A percentile compares a stretch with the other conserved stretches of the same genome.
These are phyloP conservation scores for Felis chaus DNA, from an alignment of 2,113 vertebrate species.

Conservation along the genomic window DNA sequence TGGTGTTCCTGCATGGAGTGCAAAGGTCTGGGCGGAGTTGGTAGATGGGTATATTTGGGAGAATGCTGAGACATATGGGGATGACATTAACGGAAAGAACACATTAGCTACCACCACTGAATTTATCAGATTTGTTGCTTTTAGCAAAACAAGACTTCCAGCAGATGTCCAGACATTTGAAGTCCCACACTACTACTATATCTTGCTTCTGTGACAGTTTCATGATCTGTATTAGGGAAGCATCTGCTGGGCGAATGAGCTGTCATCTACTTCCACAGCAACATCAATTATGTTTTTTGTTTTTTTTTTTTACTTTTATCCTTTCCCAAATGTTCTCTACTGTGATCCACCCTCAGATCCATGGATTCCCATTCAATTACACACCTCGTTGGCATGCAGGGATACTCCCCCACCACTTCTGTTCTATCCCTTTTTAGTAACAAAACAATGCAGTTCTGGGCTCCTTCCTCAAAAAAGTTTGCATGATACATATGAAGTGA, in stretches of 20 bases:
- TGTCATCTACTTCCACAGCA: slow-evolving; percentile 31
- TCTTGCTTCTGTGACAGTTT: slow-evolving; percentile 41
- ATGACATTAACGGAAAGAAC: not conserved
- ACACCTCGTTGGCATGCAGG: not conserved
- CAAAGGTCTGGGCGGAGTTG: not conserved
- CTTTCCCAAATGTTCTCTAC: not conserved
- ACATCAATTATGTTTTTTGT: not conserved
- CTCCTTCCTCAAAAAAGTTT: not conserved
- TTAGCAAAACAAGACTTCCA: slow-evolving; percentile 43
- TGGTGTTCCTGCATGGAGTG: not conserved
- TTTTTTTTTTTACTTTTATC: slow-evolving; percentile 29
- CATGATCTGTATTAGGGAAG: not conserved
- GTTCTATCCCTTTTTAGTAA: not conserved
- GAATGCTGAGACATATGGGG: not conserved
- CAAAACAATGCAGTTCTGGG: not conserved
- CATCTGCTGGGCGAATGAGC: slow-evolving; percentile 12
- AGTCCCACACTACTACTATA: not conserved
- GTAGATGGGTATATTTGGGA: not conserved
- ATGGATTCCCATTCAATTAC: not conserved
- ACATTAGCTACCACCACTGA: not conserved
- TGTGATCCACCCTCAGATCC: not conserved
- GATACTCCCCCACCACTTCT: not conserved
- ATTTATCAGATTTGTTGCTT: not conserved
- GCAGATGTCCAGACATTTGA: slow-evolving; percentile 14
- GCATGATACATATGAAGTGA: not conserved